phyloP scores from a whole-genome alignment of 2,888 invertebrate genomes.

The Lepidocyrtoides sp. region DNA sequence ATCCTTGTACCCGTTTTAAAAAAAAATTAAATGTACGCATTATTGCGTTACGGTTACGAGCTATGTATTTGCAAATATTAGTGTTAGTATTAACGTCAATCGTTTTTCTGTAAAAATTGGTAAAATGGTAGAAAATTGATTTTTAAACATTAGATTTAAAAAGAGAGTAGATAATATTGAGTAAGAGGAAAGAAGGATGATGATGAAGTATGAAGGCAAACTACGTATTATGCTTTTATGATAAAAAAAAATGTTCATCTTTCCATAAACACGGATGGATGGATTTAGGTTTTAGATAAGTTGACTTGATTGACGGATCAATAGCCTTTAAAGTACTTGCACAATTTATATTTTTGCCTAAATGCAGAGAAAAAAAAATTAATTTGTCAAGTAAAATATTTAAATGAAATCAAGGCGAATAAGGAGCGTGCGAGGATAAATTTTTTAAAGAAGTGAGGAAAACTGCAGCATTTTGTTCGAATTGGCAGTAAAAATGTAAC shows the following conservation, averaged over 20 bases:
- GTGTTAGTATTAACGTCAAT: too few species aligned
- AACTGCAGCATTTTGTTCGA: background rate
- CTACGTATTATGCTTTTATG: too few species aligned
- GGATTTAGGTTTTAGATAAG: background rate
- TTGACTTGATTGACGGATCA: slow-evolving; percentile 28
- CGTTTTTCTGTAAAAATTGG: background rate
- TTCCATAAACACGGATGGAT: background rate
- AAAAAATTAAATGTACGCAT: slow-evolving; percentile 25
- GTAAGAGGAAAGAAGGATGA: background rate
- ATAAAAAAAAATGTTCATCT: too few species aligned
- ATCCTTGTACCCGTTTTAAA: slow-evolving; percentile 31
- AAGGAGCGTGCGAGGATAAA: too few species aligned
- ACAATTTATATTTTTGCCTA: background rate
- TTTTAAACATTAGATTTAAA: background rate
- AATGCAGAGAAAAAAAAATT: slow-evolving; percentile 13
- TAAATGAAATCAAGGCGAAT: too few species aligned
- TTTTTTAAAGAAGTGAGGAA: background rate
- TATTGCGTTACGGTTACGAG: slow-evolving; percentile 35
- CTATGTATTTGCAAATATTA: background rate
- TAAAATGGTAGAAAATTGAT: slow-evolving; percentile 6
- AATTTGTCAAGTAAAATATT: background rate
- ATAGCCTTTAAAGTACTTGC: slow-evolving; percentile 24
- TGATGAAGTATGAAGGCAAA: slow-evolving; percentile 4
- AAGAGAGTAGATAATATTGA: background rate
- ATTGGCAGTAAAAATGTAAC: background rate